phyloP scores from a whole-genome alignment of 2,888 invertebrate genomes.

The Pantelozetes paolii region DNA sequence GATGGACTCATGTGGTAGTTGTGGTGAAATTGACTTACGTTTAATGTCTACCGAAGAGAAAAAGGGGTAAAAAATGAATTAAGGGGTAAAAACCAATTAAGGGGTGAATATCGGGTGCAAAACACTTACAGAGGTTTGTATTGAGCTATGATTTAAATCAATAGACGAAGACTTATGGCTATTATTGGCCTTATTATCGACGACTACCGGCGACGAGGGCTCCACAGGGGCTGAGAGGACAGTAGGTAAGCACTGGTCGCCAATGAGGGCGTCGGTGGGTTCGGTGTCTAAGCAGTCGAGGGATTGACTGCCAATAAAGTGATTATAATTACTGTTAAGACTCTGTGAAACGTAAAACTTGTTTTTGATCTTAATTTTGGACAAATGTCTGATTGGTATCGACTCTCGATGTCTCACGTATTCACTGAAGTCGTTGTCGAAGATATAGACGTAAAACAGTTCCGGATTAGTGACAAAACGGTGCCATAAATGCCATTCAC shows the following conservation, averaged over 20 bases:
- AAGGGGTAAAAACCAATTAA: background rate
- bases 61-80: background rate
- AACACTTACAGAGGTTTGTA: too few relatives aligned
- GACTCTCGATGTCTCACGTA: background rate
- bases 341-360: background rate
- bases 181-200: too few relatives aligned
- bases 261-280: conserved; percentile 10
- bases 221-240: background rate
- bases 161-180: too few relatives aligned
- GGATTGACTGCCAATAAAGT: background rate
- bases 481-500: conserved; percentile 3
- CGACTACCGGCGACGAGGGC: background rate
- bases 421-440: background rate
- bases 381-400: conserved; percentile 10
- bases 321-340: background rate
- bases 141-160: too few relatives aligned
- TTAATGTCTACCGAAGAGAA: background rate
- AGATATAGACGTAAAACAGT: conserved; percentile 16
- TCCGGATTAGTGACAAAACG: background rate
- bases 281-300: background rate
- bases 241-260: background rate
- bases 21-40: conserved; percentile 8
- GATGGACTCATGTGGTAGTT: background rate
- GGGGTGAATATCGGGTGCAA: too few relatives aligned
- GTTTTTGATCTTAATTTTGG: background rate